Evolutionary conservation across 2,888 invertebrate genomes (phyloP).

Genomic region (Cosmopolites sordidus): DNA sequence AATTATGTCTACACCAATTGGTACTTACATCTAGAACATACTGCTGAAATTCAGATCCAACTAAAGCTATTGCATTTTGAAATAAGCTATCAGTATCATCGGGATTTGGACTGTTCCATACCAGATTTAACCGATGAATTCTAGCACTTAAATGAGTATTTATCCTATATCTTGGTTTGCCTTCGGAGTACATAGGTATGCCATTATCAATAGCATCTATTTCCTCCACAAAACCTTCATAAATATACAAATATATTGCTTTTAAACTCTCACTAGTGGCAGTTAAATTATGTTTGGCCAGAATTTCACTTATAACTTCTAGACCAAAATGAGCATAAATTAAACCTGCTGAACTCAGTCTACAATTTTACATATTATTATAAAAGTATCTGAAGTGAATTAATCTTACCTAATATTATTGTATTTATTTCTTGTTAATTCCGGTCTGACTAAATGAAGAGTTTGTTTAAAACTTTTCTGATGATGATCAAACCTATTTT

Average conservation of each 20-base stretch:
- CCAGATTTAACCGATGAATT: slow-evolving; percentile 74
- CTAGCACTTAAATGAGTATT: slow-evolving; percentile 72
- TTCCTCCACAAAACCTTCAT: slow-evolving; percentile 85
- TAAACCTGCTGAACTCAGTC: slow-evolving; percentile 92
- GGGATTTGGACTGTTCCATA: slow-evolving; percentile 64
- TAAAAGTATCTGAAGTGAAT: background rate
- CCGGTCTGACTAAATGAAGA: slow-evolving; percentile 60
- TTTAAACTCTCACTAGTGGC: slow-evolving; percentile 53
- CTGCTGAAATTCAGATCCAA: slow-evolving; percentile 75
- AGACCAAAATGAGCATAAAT: slow-evolving; percentile 88
- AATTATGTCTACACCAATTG: background rate
- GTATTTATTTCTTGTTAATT: slow-evolving; percentile 56
- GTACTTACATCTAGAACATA: slow-evolving; percentile 51
- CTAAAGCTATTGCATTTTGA: slow-evolving; percentile 69
- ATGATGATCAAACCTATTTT: slow-evolving; percentile 88
- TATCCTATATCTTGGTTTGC: slow-evolving; percentile 70
- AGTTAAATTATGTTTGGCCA: slow-evolving; percentile 48
- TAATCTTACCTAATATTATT: slow-evolving; percentile 50
- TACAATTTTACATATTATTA: slow-evolving; percentile 43
- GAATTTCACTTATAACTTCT: slow-evolving; percentile 62
- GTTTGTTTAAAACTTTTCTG: slow-evolving; percentile 73
- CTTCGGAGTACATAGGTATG: slow-evolving; percentile 69
- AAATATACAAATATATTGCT: slow-evolving; percentile 66
- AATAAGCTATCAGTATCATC: slow-evolving; percentile 62
- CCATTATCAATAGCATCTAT: slow-evolving; percentile 98